phyloP scores from a whole-genome alignment of 30 jellyfish, hydroid and myxozoan genomes.

The Turritopsis dohrnii region DNA sequence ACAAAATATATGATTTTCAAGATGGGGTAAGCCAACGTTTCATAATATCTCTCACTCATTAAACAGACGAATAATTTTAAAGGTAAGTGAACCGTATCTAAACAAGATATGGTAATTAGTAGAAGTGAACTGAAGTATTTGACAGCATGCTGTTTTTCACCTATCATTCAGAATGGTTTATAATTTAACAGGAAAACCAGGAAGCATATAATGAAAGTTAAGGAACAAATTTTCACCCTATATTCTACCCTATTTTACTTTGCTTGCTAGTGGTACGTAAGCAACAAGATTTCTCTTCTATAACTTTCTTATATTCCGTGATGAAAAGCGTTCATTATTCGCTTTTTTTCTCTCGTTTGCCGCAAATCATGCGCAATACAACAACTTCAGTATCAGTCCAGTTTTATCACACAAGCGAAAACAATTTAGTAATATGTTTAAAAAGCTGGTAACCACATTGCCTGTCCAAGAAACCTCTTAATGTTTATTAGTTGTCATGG shows the following conservation, averaged over 20 bases:
- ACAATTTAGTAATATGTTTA: not conserved
- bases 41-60: not conserved
- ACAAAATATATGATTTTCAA: too few species aligned
- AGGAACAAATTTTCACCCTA: too few species aligned
- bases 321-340: not conserved
- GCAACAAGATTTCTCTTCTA: too few species aligned
- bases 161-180: not conserved
- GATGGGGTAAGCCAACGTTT: too few species aligned
- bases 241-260: too few species aligned
- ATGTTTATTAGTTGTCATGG: not conserved
- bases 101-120: not conserved
- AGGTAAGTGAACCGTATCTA: not conserved
- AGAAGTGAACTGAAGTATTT: not conserved
- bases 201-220: too few species aligned
- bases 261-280: too few species aligned
- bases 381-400: not conserved
- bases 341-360: too few species aligned
- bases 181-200: too few species aligned
- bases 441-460: not conserved
- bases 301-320: too few species aligned
- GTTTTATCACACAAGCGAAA: not conserved
- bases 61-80: not conserved
- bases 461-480: not conserved
- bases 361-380: not conserved
- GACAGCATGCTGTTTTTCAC: not conserved